Percentiles rank a stretch among this genome's conserved stretches.
phyloP scores from a whole-genome alignment of 1,140 invertebrate genomes.

The Geopemphigus sp. region DNA sequence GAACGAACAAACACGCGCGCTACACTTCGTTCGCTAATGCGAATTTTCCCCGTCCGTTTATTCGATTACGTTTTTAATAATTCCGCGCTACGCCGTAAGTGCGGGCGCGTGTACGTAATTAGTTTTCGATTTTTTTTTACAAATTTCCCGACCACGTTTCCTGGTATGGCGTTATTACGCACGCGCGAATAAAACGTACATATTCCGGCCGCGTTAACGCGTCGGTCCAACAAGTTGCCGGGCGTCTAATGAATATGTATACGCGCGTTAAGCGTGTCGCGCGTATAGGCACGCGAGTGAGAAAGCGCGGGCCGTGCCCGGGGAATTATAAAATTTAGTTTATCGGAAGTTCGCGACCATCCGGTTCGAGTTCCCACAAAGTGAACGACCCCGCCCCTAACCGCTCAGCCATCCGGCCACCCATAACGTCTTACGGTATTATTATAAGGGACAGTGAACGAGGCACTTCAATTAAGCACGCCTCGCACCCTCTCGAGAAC shows the following conservation, averaged over 20 bases:
- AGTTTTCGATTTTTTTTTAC: too few relatives aligned
- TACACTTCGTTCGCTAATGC: too few relatives aligned
- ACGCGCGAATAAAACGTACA: too few relatives aligned
- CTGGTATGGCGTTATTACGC: too few relatives aligned
- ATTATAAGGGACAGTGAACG: slow-evolving; percentile 42
- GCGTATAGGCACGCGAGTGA: too few relatives aligned
- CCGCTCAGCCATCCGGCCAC: too few relatives aligned
- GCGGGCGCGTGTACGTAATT: too few relatives aligned
- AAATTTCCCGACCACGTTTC: too few relatives aligned
- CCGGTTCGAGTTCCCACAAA: slow-evolving; percentile 46
- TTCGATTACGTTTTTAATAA: too few relatives aligned
- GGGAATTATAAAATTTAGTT: slow-evolving; percentile 49
- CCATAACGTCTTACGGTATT: slow-evolving; percentile 38
- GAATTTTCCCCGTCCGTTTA: too few relatives aligned
- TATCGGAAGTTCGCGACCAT: slow-evolving; percentile 47
- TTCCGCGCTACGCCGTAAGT: too few relatives aligned
- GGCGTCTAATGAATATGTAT: slow-evolving; percentile 30
- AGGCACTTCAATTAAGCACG: slow-evolving; percentile 48
- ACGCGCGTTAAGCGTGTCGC: neutral
- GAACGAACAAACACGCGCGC: too few relatives aligned
- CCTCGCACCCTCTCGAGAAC: slow-evolving; percentile 13
- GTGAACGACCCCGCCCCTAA: slow-evolving; percentile 30
- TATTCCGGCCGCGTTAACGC: slow-evolving; percentile 16
- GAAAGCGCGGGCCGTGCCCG: neutral
- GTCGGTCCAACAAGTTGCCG: slow-evolving; percentile 30